phyloP scores from a whole-genome alignment of 2,113 vertebrate genomes.

The Oreochromis aureus region DNA sequence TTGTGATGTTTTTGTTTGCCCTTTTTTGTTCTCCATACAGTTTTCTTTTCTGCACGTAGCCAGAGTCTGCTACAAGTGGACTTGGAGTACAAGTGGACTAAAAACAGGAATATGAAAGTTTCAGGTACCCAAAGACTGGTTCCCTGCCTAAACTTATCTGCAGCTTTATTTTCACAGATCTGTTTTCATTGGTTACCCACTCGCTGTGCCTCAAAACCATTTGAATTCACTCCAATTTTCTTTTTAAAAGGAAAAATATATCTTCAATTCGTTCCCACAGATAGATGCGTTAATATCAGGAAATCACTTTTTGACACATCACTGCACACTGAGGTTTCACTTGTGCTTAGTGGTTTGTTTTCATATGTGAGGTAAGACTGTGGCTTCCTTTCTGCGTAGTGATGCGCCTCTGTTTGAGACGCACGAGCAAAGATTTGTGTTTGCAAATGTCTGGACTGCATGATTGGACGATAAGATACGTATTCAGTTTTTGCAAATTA shows the following conservation, averaged over 20 bases:
- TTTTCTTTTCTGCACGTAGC: accelerated
- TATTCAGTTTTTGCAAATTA: background rate
- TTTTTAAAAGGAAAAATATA: background rate
- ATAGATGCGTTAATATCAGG: background rate
- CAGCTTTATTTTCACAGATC: background rate
- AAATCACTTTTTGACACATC: background rate
- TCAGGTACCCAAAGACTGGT: background rate
- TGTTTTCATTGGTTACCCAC: background rate
- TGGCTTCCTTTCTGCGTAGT: background rate
- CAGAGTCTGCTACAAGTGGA: background rate
- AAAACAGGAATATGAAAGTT: background rate
- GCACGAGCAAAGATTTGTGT: background rate
- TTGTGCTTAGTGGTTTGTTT: background rate
- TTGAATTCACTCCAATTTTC: background rate
- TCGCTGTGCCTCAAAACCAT: background rate
- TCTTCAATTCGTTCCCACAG: background rate
- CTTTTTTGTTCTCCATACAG: background rate
- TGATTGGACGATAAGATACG: background rate
- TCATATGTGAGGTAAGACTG: background rate
- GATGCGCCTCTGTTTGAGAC: background rate
- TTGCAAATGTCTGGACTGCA: background rate
- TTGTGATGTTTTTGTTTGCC: background rate
- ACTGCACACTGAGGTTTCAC: background rate
- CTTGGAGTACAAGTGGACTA: background rate
- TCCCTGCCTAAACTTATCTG: background rate